Conservation (phyloP, 2,113 vertebrate genomes). For the Lates calcarifer region DNA sequence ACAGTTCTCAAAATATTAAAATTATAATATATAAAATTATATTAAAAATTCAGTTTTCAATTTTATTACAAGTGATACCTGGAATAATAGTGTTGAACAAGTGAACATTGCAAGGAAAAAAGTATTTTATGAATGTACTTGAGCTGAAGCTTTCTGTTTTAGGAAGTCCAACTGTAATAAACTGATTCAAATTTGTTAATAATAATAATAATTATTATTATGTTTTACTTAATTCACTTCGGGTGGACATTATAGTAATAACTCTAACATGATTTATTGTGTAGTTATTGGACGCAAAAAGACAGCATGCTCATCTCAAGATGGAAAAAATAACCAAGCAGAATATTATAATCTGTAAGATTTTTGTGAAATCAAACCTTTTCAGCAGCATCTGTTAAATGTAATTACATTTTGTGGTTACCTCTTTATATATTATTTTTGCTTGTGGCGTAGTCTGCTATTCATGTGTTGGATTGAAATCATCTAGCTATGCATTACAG, state of each 20-base stretch:
- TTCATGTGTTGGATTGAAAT: background rate
- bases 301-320: background rate
- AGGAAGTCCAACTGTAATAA: no score
- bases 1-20: background rate
- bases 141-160: background rate
- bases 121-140: background rate
- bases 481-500: background rate
- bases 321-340: background rate
- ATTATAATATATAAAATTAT: background rate
- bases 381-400: background rate
- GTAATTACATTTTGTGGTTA: background rate
- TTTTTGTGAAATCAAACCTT: background rate
- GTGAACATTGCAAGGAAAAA: background rate
- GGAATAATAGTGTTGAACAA: background rate
- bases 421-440: background rate
- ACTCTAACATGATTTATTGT: background rate
- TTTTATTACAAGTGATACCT: background rate
- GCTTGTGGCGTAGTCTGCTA: background rate
- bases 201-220: background rate
- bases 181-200: no score
- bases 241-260: background rate
- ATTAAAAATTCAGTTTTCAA: background rate
- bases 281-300: background rate
- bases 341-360: background rate
- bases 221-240: background rate